Percentiles rank a stretch among this genome's conserved stretches.
Evolutionary conservation across 2,888 invertebrate genomes (phyloP).

Genomic region (Caenorhabditis zanzibari): DNA sequence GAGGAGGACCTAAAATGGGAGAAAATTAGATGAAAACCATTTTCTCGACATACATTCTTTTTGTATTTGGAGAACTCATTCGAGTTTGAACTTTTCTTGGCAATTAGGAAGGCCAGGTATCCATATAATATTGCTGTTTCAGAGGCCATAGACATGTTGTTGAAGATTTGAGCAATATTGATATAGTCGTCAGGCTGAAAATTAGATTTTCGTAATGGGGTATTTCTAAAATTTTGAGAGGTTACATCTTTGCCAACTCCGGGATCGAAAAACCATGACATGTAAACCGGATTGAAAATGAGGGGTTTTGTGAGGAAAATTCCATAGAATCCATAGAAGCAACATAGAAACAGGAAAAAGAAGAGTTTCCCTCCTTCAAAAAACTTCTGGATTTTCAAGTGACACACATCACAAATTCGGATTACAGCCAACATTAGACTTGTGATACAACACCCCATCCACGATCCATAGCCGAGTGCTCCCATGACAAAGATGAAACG

Average conservation of each 20-base stretch:
- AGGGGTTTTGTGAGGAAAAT: constrained; percentile 16
- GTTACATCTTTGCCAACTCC: constrained; percentile 1
- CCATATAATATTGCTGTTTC: constrained; percentile 5
- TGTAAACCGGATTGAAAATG: constrained; percentile 1
- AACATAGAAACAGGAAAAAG: not conserved
- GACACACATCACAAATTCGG: constrained; percentile 1
- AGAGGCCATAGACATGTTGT: constrained; percentile 2
- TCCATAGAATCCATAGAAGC: not conserved
- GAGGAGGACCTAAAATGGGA: constrained; percentile 6
- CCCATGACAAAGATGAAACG: constrained; percentile 5
- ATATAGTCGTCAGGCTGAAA: not conserved
- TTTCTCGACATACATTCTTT: not conserved
- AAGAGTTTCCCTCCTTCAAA: not conserved
- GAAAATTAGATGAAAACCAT: not conserved
- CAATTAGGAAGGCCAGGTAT: not conserved
- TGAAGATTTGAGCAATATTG: constrained; percentile 15
- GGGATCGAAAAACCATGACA: constrained; percentile 47
- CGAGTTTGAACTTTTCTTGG: not conserved
- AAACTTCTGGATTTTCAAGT: not conserved
- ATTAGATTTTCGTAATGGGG: too few relatives aligned
- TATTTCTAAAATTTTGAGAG: not conserved
- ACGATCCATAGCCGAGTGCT: not conserved
- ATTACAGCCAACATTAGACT: constrained; percentile 7
- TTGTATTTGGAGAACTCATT: constrained; percentile 6
- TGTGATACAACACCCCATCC: constrained; percentile 25